phyloP scores from a whole-genome alignment of 1,140 invertebrate genomes.

The Colletes latitarsis region DNA sequence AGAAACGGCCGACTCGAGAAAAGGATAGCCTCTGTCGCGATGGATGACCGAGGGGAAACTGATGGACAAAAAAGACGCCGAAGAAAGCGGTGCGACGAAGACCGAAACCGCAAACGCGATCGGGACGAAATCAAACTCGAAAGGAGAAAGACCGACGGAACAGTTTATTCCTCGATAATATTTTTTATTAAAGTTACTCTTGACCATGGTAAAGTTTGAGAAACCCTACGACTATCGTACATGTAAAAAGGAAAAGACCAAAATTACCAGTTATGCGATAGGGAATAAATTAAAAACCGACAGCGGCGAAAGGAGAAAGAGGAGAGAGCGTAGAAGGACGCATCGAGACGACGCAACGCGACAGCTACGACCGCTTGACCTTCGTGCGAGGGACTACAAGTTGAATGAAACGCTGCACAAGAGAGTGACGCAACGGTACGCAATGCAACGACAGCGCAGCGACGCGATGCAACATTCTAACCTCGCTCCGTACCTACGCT shows the following conservation, averaged over 20 bases:
- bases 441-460: constrained; percentile 47
- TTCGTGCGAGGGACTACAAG: constrained; percentile 73
- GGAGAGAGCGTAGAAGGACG: constrained; percentile 30
- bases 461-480: constrained; percentile 54
- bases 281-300: not conserved
- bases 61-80: constrained; percentile 17
- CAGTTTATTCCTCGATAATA: no score
- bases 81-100: constrained; percentile 10
- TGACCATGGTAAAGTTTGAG: no score
- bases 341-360: constrained; percentile 28
- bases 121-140: constrained; percentile 34
- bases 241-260: no score
- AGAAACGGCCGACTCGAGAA: constrained; percentile 39
- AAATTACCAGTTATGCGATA: not conserved
- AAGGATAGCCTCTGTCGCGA: constrained; percentile 7
- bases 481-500: constrained; percentile 37
- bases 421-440: constrained; percentile 74
- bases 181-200: no score
- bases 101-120: constrained; percentile 40
- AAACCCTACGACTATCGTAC: no score
- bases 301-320: not conserved
- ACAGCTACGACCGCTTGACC: constrained; percentile 77
- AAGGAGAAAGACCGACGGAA: no score
- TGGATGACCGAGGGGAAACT: not conserved
- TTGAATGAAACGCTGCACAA: constrained; percentile 77